These are phyloP conservation scores for Nemapogon koenigi DNA, from an alignment of 2,888 invertebrate species.

Conservation along the genomic window DNA sequence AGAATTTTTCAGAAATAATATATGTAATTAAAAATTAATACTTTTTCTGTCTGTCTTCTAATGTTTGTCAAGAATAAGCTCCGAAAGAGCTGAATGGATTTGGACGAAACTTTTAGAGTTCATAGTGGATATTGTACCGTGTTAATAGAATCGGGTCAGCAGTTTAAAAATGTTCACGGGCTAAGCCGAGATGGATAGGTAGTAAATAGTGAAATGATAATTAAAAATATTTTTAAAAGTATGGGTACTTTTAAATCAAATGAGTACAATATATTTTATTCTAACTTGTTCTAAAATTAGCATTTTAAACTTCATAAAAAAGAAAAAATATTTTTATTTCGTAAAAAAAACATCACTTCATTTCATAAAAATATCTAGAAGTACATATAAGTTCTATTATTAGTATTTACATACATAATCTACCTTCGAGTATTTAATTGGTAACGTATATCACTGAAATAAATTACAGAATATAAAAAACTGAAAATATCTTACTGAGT, in stretches of 20 bases:
- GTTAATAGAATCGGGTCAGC: too few relatives aligned
- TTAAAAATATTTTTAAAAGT: neutral
- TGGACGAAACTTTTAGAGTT: too few relatives aligned
- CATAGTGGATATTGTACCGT: too few relatives aligned
- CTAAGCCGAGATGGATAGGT: too few relatives aligned
- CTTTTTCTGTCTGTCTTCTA: too few relatives aligned
- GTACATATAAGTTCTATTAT: constrained; percentile 26
- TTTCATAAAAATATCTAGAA: constrained; percentile 3
- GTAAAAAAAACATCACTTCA: constrained; percentile 13
- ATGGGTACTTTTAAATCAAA: neutral
- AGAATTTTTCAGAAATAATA: too few relatives aligned
- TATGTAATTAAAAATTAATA: too few relatives aligned
- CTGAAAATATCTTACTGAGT: constrained; percentile 16
- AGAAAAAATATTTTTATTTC: neutral
- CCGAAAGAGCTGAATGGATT: too few relatives aligned
- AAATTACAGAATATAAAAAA: constrained; percentile 6
- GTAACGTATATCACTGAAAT: constrained; percentile 12
- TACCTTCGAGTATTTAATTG: constrained; percentile 33
- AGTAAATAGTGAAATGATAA: too few relatives aligned
- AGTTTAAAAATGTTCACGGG: too few relatives aligned
- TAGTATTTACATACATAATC: constrained; percentile 39
- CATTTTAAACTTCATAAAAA: neutral
- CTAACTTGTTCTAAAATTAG: neutral
- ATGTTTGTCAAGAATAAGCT: too few relatives aligned
- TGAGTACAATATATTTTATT: neutral